These are phyloP conservation scores for Staurois parvus DNA, from an alignment of 2,797 vertebrate species.

Conservation along the genomic window DNA sequence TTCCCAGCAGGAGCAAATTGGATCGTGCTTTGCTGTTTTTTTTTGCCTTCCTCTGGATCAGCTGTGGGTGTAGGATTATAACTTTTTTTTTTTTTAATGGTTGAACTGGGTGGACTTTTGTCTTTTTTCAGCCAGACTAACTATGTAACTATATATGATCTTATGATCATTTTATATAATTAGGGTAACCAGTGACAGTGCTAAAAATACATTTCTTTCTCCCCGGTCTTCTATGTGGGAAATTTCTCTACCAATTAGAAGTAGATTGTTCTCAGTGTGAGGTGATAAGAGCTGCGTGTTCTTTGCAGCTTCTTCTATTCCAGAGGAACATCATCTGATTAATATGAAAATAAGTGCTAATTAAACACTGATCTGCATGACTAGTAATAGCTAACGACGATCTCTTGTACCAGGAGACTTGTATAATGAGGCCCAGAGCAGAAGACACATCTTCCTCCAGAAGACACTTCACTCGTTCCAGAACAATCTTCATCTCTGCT, in stretches of 20 bases:
- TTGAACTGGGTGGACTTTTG: no score
- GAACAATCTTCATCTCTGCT: no score
- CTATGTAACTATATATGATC: no score
- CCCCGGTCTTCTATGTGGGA: neutral
- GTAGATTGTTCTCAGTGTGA: slow-evolving; percentile 3
- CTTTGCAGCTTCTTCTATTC: slow-evolving; percentile 12
- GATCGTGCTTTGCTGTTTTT: no score
- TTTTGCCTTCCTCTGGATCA: no score
- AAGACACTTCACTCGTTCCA: no score
- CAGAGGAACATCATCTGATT: slow-evolving; percentile 8
- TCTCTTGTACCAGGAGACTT: neutral
- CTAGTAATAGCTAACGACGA: neutral
- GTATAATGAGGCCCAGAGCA: neutral
- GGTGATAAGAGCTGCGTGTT: neutral
- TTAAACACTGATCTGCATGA: slow-evolving; percentile 37
- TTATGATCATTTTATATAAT: no score
- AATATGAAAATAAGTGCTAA: slow-evolving; percentile 39
- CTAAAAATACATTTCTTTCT: slow-evolving; percentile 7
- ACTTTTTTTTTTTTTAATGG: no score
- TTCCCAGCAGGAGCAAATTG: no score
- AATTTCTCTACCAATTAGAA: slow-evolving; percentile 4
- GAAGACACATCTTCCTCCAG: neutral
- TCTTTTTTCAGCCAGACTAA: no score
- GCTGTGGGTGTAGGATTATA: no score
- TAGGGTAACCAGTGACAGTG: slow-evolving; percentile 18